phyloP scores from a whole-genome alignment of 2,888 invertebrate species.

The Odontocolon sp. region DNA sequence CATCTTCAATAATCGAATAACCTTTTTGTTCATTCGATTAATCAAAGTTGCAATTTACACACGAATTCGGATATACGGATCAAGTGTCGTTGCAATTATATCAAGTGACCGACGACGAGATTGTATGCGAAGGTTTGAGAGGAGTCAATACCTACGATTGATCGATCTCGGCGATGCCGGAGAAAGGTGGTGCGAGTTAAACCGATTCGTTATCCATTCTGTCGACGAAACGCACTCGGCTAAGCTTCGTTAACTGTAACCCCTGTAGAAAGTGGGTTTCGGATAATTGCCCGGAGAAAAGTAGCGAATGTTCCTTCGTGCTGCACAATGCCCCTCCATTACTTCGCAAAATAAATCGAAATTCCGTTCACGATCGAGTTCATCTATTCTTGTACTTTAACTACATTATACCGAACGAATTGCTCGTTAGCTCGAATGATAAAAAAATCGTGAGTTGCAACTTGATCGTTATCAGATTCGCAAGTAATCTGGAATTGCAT shows the following conservation, averaged over 20 bases:
- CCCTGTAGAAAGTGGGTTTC: slow-evolving; percentile 17
- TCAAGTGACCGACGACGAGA: too few species aligned
- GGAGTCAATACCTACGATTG: too few species aligned
- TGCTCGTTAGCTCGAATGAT: not conserved
- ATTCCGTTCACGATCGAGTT: slow-evolving; percentile 2
- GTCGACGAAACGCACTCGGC: slow-evolving; percentile 30
- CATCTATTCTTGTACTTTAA: not conserved
- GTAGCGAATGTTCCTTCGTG: slow-evolving; percentile 20
- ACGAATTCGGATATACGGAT: too few species aligned
- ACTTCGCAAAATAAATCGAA: not conserved
- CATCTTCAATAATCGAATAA: too few species aligned
- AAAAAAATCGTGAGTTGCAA: not conserved
- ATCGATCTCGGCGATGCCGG: not conserved
- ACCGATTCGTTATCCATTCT: slow-evolving; percentile 46
- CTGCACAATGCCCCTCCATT: not conserved
- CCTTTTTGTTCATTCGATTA: too few species aligned
- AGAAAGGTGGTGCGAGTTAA: not conserved
- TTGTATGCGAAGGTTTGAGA: too few species aligned
- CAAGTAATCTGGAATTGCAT: too few species aligned
- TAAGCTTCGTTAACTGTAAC: slow-evolving; percentile 41
- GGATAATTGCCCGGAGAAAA: slow-evolving; percentile 35
- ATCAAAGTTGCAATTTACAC: too few species aligned
- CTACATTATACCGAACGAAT: not conserved
- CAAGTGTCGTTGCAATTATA: too few species aligned
- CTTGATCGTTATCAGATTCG: too few species aligned